Evolutionary conservation across 2,888 invertebrate species (phyloP).

Genomic region (Endotricha flammealis): DNA sequence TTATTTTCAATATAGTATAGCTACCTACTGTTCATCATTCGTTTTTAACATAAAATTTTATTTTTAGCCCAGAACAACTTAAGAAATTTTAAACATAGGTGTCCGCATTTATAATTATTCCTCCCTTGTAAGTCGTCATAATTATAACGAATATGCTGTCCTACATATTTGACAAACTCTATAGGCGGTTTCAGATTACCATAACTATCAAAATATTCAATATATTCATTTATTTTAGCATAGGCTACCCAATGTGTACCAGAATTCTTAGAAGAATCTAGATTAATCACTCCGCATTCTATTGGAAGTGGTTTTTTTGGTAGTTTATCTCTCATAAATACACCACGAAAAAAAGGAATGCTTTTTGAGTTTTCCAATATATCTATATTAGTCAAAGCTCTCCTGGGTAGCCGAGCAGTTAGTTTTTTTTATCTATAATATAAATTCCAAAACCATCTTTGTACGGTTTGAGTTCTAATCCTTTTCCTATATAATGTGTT

Average conservation of each 20-base stretch:
- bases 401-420: constrained; percentile 2
- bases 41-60: neutral
- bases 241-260: too few relatives aligned
- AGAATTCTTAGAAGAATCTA: too few relatives aligned
- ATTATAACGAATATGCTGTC: neutral
- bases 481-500: neutral
- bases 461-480: neutral
- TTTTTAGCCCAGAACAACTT: neutral
- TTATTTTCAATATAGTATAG: neutral
- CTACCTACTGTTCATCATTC: neutral
- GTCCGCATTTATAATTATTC: neutral
- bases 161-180: neutral
- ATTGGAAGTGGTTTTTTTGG: constrained; percentile 2
- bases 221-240: constrained; percentile 1
- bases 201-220: constrained; percentile 6
- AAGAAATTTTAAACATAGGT: too few relatives aligned
- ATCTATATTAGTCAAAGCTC: constrained; percentile 8
- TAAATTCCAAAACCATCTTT: too few relatives aligned
- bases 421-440: constrained; percentile 4
- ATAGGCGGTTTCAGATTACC: neutral
- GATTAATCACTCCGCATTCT: too few relatives aligned
- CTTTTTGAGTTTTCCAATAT: neutral
- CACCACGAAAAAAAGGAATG: constrained; percentile 8
- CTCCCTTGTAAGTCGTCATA: neutral
- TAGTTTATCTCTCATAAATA: constrained; percentile 8